These are phyloP conservation scores for Burhinus bistriatus DNA, from an alignment of 2,113 vertebrate species.

Conservation along the genomic window DNA sequence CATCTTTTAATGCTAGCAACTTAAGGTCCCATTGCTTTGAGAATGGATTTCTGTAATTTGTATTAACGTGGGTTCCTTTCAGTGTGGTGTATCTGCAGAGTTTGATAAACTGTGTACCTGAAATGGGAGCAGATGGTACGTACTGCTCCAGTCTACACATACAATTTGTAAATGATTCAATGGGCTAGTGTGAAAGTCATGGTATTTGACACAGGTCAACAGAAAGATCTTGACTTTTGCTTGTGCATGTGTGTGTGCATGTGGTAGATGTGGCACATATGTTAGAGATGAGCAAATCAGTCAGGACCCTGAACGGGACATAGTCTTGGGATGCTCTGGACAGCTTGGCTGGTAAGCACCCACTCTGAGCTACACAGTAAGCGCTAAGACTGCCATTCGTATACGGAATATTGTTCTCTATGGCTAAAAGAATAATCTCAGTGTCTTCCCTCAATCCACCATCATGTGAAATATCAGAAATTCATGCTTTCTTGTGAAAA, in stretches of 20 bases:
- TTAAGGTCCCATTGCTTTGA: rapidly evolving
- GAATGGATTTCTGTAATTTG: neutral
- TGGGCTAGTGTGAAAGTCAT: neutral
- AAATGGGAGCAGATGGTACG: neutral
- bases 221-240: neutral
- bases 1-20: neutral
- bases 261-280: neutral
- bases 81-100: neutral
- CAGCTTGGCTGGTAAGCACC: neutral
- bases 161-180: neutral
- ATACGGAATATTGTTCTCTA: rapidly evolving
- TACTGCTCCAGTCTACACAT: neutral
- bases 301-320: neutral
- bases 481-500: neutral
- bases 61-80: neutral
- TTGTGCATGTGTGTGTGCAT: neutral
- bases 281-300: neutral
- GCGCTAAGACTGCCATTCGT: rapidly evolving
- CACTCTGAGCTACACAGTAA: rapidly evolving
- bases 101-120: neutral
- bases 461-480: neutral
- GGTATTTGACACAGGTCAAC: neutral
- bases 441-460: neutral
- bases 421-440: neutral
- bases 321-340: too few species aligned